phyloP scores from a whole-genome alignment of 2,797 vertebrate genomes.

The Clarias pachynema region DNA sequence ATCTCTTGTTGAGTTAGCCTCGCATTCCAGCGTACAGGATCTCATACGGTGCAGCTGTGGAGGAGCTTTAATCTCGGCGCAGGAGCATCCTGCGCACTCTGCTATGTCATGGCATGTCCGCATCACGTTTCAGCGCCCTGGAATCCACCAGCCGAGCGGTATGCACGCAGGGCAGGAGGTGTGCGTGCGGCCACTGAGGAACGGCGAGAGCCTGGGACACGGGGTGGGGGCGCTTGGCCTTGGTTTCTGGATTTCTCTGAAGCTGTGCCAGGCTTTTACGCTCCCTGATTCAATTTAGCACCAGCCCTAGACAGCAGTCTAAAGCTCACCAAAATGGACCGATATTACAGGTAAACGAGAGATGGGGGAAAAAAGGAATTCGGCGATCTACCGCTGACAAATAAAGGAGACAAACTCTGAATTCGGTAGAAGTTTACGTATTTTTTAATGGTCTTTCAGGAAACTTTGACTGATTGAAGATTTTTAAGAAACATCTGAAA shows the following conservation, averaged over 20 bases:
- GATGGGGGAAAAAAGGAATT: too few species aligned
- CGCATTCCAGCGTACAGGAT: conserved; percentile 43
- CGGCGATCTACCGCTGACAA: not conserved
- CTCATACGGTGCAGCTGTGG: conserved; percentile 42
- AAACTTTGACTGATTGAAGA: conserved; percentile 45
- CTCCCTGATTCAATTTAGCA: conserved; percentile 11
- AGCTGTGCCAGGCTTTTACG: conserved; percentile 25
- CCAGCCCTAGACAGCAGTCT: not conserved
- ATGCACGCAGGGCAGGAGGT: conserved; percentile 28
- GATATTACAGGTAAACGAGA: too few species aligned
- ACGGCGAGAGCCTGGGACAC: not conserved
- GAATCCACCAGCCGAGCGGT: conserved; percentile 28
- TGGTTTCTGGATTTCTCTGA: conserved; percentile 26
- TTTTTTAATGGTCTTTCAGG: conserved; percentile 46
- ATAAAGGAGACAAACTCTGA: conserved; percentile 7
- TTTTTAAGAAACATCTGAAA: conserved; percentile 55
- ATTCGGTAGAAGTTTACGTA: conserved; percentile 42
- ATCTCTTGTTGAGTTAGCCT: conserved; percentile 37
- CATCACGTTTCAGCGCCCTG: conserved; percentile 41
- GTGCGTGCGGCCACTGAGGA: conserved; percentile 13
- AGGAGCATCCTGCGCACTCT: conserved; percentile 41
- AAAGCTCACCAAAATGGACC: not conserved
- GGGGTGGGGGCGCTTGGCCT: conserved; percentile 20
- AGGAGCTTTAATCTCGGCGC: conserved; percentile 33
- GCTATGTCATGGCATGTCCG: conserved; percentile 52